Evolutionary conservation across 2,113 vertebrate species (phyloP), one percentile per base, ranked within the genome.

Genomic region (Cyprinodon variegatus): DNA sequence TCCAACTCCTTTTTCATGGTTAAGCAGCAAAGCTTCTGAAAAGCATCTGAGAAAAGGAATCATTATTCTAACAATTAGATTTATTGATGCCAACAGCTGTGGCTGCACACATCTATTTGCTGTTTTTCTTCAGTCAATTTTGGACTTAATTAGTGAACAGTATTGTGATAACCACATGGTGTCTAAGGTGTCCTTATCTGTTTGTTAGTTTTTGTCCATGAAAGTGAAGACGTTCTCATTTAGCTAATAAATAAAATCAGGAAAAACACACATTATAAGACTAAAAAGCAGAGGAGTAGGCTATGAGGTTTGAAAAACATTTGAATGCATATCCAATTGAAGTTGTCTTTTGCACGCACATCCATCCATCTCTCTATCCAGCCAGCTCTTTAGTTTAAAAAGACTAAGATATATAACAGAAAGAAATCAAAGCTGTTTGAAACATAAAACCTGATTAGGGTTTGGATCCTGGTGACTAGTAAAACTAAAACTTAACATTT

Each of bases 61-160:
- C 79, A 59, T 85, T 89, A 61, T 61, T 80, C 67, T 74, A 78
- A 78, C 71, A 80, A 82, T 84, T 87, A 85, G 76, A 73, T 85
- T 75, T 79, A 83, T 83, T 83, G 84, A 87, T 70, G 61, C 46
- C 60, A 81, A 74, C 84, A 74, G 69, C 11, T 62, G 66, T 10
- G 37, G 80, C 67, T 63, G 41, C 4, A 53, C 17, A 53, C 20
- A 17, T 53, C 50, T 53, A 12, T 45, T 61, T 40, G 65, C 45
- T 39, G 61, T 61, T 20, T 70, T 78, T 70, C 38, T 57, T 36
- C 60, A 80, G 61, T 76, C 73, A 63, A 70, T 59, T 78, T 67
- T 83, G 53, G 13, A 43, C 61, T 40, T 43, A 73, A 68, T 20
- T 75, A 20, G 46, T 59, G 10, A 70, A 38, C 10, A 65, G 22